These are phyloP conservation scores for Echinarachnius parma DNA, from an alignment of 53 echinoderm and acorn worm species.

Conservation along the genomic window DNA sequence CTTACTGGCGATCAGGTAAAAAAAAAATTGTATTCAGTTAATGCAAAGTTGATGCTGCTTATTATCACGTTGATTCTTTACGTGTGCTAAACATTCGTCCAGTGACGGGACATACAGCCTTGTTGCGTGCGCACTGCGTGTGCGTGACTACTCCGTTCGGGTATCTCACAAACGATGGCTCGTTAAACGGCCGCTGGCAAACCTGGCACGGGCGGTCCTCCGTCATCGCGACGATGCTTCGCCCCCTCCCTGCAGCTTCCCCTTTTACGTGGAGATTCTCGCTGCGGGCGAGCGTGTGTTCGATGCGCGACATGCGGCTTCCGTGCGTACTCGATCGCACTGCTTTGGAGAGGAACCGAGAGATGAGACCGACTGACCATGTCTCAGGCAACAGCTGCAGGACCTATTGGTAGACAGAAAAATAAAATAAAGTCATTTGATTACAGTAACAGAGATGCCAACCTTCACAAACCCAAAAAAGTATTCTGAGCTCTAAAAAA, in stretches of 20 bases:
- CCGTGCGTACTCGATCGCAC: slow-evolving; percentile 78
- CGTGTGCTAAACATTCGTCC: slow-evolving; percentile 71
- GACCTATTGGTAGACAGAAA: slow-evolving; percentile 49
- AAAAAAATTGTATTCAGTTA: too few relatives aligned
- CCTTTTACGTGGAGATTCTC: slow-evolving; percentile 83
- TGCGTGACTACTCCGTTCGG: slow-evolving; percentile 92
- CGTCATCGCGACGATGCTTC: slow-evolving; percentile 58
- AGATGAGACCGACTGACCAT: slow-evolving; percentile 89
- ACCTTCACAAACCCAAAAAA: too few relatives aligned
- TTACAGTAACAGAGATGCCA: too few relatives aligned
- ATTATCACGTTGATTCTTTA: slow-evolving; percentile 42
- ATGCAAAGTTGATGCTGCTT: too few relatives aligned
- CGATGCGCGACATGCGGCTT: slow-evolving; percentile 63
- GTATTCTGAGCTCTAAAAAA: too few relatives aligned
- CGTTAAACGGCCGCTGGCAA: slow-evolving; percentile 67
- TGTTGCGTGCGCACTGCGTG: slow-evolving; percentile 89
- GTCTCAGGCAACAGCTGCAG: slow-evolving; percentile 90
- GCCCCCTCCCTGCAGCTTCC: slow-evolving; percentile 43
- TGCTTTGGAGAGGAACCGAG: slow-evolving; percentile 78
- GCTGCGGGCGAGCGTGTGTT: slow-evolving; percentile 72
- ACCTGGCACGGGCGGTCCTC: slow-evolving; percentile 77
- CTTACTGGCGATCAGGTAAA: too few relatives aligned
- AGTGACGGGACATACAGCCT: slow-evolving; percentile 85
- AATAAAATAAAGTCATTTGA: too few relatives aligned
- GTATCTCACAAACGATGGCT: slow-evolving; percentile 82